Conservation (phyloP, 2,888 invertebrate species). For the Melieria picta region DNA sequence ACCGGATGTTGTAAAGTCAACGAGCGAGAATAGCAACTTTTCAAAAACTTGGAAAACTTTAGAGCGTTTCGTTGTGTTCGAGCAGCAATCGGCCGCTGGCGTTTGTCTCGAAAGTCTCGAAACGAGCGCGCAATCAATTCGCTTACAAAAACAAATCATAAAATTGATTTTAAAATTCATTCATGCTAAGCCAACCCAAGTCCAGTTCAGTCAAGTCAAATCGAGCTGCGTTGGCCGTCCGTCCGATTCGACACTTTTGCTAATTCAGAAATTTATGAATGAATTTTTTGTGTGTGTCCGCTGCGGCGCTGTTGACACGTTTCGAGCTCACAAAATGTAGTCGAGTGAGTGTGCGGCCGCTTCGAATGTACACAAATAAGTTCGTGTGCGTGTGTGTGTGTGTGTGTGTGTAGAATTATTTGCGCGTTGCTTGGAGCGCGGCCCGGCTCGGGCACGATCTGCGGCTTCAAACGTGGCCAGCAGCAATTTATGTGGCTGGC, state of each 20-base stretch:
- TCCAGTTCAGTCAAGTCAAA: neutral
- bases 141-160: conserved; percentile 21
- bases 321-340: neutral
- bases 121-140: conserved; percentile 15
- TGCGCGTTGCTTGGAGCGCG: neutral
- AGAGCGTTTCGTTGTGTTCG: neutral
- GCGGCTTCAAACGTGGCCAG: conserved; percentile 15
- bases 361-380: neutral
- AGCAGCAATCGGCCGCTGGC: neutral
- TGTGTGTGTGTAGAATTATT: neutral
- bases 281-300: conserved; percentile 15
- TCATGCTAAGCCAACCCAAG: conserved; percentile 13
- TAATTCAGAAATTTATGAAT: conserved; percentile 34
- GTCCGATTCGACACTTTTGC: conserved; percentile 13
- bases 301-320: neutral
- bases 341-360: too few relatives aligned
- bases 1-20: conserved; percentile 32
- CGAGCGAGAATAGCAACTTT: conserved; percentile 15
- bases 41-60: neutral
- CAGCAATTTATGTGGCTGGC: conserved; percentile 35
- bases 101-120: conserved; percentile 3
- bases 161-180: conserved; percentile 18
- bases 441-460: conserved; percentile 4
- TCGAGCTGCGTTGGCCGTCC: neutral
- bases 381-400: neutral